Base-by-base conservation (phyloP, 2,888 invertebrate genomes). In the Ectemnius cavifrons region DNA sequence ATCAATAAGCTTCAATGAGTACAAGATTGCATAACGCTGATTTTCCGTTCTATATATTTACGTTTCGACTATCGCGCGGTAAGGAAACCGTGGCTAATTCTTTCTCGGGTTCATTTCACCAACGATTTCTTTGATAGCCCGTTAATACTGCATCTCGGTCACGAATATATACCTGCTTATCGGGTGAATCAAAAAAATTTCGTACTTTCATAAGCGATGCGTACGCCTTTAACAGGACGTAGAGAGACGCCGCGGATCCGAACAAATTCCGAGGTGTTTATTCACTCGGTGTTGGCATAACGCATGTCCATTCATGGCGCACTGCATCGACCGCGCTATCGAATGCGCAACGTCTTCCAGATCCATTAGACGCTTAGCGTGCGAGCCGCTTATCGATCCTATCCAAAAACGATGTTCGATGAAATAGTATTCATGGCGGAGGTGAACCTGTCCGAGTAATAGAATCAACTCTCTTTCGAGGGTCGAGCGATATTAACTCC, bases 21-120 rank as follows among this genome's bases (percentile, higher is more conserved):
- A 23, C n/a, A 67, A 65, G 62, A 68, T 67, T 59, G 59, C 28
- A 75, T 67, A 75, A 74, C 56, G 45, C 20, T 6, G 8, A 20
- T 49, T 20, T 65, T 37, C 37, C 16, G 1, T 27, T 20, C 56
- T 45, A 18, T 58, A 13, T 23, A 46, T 58, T 23, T 23, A 23
- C 3, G 23, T 23, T 23, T 23, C 3, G 23, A 23, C 3, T 23
- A 1, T 23, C 16, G 18, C 18, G 37, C 18, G 16, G 14, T 23
- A 23, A 23, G 16, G 18, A 56, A 16, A 37, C 27, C 16, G 23
- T 6, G 14, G 11, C 37, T 28, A 28, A 18, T 6, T 28, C 27
- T 37, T 56, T 14, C 4, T 28, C 28, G 1, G 8, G 37, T 2
- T 37, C 37, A 11, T 11, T 23, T 23, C 23, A 23, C 3, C 23